phyloP scores from a whole-genome alignment of 2,888 invertebrate genomes.

The Drosophila niveifrons region DNA sequence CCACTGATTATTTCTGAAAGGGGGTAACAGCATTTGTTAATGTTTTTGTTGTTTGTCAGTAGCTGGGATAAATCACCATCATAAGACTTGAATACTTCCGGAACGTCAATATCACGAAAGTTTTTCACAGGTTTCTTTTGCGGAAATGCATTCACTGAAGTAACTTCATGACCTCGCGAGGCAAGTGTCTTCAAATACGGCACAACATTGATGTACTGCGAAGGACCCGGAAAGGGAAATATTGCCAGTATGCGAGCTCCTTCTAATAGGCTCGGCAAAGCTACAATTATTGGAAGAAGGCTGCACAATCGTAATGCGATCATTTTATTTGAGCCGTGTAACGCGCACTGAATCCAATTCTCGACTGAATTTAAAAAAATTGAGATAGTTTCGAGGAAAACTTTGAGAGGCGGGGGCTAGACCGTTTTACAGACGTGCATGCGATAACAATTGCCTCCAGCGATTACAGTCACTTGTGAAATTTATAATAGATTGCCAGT shows the following conservation, averaged over 20 bases:
- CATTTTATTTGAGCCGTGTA: conserved; percentile 43
- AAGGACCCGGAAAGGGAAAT: conserved; percentile 78
- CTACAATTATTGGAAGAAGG: conserved; percentile 10
- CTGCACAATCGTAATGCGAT: conserved; percentile 20
- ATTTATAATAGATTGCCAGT: not conserved
- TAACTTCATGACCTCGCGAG: conserved; percentile 83
- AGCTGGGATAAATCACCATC: conserved; percentile 38
- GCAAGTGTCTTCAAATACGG: conserved; percentile 81
- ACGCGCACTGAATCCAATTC: not conserved
- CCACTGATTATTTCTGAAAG: conserved; percentile 51
- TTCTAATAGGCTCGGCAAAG: conserved; percentile 42
- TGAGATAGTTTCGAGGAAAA: not conserved
- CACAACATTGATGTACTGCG: conserved; percentile 81
- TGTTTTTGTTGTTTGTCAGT: no score
- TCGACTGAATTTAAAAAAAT: conserved; percentile 40
- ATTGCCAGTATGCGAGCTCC: conserved; percentile 71
- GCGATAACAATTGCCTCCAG: conserved; percentile 48
- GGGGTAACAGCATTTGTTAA: not conserved
- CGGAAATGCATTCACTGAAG: conserved; percentile 81
- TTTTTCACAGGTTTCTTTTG: conserved; percentile 75
- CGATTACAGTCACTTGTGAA: conserved; percentile 26
- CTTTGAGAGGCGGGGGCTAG: not conserved
- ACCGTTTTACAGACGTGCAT: conserved; percentile 34
- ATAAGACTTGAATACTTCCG: conserved; percentile 57
- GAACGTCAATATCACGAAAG: conserved; percentile 72